A percentile compares a stretch with the other conserved stretches of the same genome.
phyloP scores from a whole-genome alignment of 2,888 invertebrate genomes.

The Linyphia triangularis region DNA sequence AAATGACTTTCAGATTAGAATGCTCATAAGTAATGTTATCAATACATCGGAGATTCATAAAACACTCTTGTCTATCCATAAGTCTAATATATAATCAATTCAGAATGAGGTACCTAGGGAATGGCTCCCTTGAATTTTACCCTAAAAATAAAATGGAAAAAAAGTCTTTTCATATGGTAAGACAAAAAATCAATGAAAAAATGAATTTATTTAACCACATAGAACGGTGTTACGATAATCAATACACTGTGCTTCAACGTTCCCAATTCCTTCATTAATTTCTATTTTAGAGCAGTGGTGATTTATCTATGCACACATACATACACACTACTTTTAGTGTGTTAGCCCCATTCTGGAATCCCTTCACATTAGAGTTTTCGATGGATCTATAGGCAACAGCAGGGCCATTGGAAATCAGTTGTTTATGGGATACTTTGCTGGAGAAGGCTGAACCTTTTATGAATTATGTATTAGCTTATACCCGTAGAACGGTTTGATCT shows the following conservation, averaged over 20 bases:
- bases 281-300: conserved; percentile 57
- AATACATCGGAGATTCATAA: conserved; percentile 1
- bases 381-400: conserved; percentile 61
- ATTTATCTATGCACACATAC: conserved; percentile 62
- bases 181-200: conserved; percentile 2
- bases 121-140: conserved; percentile 15
- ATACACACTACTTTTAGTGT: conserved; percentile 29
- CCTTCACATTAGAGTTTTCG: conserved; percentile 47
- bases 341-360: background rate
- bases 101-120: background rate
- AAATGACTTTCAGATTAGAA: background rate
- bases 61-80: conserved; percentile 15
- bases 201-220: background rate
- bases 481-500: background rate
- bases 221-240: conserved; percentile 36
- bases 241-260: conserved; percentile 46
- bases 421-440: conserved; percentile 49
- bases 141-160: background rate
- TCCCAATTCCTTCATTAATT: conserved; percentile 55
- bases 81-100: conserved; percentile 7
- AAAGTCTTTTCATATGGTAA: background rate
- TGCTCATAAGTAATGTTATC: background rate
- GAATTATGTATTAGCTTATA: conserved; percentile 67
- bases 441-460: conserved; percentile 41
- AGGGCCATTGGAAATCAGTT: conserved; percentile 63